Evolutionary conservation across 1,140 invertebrate species (phyloP), one percentile per base, ranked within the genome.

Genomic region (Ephestia elutella): DNA sequence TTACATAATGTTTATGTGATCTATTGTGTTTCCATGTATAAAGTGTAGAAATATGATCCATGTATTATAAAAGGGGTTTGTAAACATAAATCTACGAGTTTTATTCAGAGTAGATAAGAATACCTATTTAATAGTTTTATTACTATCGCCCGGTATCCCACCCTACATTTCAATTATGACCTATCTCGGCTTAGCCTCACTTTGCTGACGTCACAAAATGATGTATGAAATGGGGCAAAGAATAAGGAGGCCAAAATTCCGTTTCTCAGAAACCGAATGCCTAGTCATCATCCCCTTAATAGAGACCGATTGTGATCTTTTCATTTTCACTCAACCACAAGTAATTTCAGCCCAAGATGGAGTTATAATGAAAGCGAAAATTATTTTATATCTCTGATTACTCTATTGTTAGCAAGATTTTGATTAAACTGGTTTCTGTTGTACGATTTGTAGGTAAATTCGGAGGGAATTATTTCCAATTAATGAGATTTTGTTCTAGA

Each of bases 321-420:
- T 81, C 76, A 80, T 86, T 80, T 78, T 70, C 78, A 75, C 71
- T 75, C 63, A 74, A 65, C 72, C 68, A 78, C 77, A 64, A 78
- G 75, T 75, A 78, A 80, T 79, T 73, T 60, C 65, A 54, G 54
- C 67, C 61, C 60, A 7, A 66, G 68, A 77, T 76, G 66, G 68
- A 78, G 65, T 78, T 78, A 82, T 82, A 81, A 82, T 74, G 78
- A 82, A 82, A 57, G 70, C 62, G 73, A 77, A 77, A 78, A 82
- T 83, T 79, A 74, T 81, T 79, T 83, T 80, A 83, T 75, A 78
- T 76, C 71, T 81, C 71, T 81, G 80, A 86, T 81, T 84, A 80
- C 68, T 68, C 71, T 68, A 80, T 83, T 86, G 76, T 83, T 81
- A 71, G 59, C 56, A 48, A 17, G 63, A 69, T 78, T 80, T 70